Conservation (phyloP, 1,140 invertebrate species). For the Drosophila dunni region DNA sequence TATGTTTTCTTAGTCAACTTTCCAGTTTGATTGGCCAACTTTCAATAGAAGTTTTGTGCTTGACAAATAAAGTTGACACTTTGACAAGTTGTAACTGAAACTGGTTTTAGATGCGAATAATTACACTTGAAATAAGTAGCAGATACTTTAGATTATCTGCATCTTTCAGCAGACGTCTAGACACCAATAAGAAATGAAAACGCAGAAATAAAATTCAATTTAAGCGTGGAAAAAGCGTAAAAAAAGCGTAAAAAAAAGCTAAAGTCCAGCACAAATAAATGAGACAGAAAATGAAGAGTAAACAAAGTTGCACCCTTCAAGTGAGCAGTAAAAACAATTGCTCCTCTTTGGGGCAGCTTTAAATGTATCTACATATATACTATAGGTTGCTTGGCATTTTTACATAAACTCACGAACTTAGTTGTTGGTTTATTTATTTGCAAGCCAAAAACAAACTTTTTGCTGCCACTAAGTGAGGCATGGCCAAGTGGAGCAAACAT, state of each 20-base stretch:
- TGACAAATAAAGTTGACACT: too few species aligned
- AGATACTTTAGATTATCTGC: slow-evolving; percentile 5
- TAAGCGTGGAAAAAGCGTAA: background rate
- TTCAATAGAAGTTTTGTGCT: too few species aligned
- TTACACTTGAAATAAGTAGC: background rate
- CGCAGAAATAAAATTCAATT: background rate
- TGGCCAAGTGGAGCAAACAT: slow-evolving; percentile 36
- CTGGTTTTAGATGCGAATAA: background rate
- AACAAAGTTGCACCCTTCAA: slow-evolving; percentile 21
- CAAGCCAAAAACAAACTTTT: slow-evolving; percentile 22
- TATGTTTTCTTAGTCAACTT: too few species aligned
- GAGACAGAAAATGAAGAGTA: background rate
- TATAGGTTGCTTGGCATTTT: slow-evolving; percentile 3
- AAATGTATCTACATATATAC: slow-evolving; percentile 2
- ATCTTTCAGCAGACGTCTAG: slow-evolving; percentile 67
- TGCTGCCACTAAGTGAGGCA: slow-evolving; percentile 47
- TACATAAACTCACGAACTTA: slow-evolving; percentile 57
- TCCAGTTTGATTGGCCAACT: too few species aligned
- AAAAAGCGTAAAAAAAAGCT: background rate
- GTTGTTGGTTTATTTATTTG: slow-evolving; percentile 36
- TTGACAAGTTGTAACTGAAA: too few species aligned
- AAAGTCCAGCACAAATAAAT: slow-evolving; percentile 2
- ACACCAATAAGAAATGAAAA: slow-evolving; percentile 56
- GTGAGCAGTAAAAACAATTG: slow-evolving; percentile 13
- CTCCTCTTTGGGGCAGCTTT: slow-evolving; percentile 22